phyloP scores from a whole-genome alignment of 2,888 invertebrate genomes.

The Seladonia tumulorum region DNA sequence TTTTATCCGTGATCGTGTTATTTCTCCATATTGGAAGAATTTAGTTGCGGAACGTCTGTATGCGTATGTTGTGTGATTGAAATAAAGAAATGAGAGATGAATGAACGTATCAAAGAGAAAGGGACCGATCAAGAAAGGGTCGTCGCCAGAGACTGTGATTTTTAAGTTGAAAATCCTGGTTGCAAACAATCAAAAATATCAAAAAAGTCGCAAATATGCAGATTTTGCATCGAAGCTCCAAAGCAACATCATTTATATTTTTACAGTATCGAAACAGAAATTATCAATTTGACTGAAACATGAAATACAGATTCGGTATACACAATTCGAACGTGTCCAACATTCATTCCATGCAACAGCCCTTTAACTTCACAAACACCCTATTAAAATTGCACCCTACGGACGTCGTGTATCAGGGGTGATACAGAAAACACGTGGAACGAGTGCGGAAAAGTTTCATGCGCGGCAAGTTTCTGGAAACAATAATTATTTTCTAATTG shows the following conservation, averaged over 20 bases:
- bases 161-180: not conserved
- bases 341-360: not conserved
- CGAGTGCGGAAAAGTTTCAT: not conserved
- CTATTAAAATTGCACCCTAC: conserved; percentile 1
- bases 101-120: not conserved
- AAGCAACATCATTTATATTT: too few species aligned
- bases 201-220: too few species aligned
- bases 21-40: not conserved
- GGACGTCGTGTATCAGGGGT: not conserved
- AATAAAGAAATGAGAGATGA: not conserved
- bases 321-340: not conserved
- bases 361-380: not conserved
- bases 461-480: conserved; percentile 14
- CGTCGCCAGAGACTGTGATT: not conserved
- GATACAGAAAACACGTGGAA: conserved; percentile 2
- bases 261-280: not conserved
- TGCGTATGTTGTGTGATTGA: not conserved
- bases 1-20: not conserved
- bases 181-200: not conserved
- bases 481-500: conserved; percentile 39
- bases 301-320: not conserved
- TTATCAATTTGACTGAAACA: not conserved
- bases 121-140: not conserved
- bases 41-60: not conserved
- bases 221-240: too few species aligned